Percentiles rank a stretch among this genome's conserved stretches.
Conservation (phyloP, 2,888 invertebrate species). For the Ceramica pisi region DNA sequence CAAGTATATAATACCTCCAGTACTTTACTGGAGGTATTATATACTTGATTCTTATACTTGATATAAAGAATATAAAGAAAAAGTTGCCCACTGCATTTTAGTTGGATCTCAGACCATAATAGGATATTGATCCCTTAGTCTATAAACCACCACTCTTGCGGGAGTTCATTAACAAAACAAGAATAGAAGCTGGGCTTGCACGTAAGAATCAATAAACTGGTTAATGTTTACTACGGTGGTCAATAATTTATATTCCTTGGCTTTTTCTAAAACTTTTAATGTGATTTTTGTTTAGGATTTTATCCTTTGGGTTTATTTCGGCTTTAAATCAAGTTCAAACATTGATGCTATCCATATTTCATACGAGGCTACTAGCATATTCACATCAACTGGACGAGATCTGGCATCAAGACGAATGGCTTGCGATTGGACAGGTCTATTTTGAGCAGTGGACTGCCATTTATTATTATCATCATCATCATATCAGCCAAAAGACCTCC, state of each 20-base stretch:
- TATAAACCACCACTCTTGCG: not conserved
- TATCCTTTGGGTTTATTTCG: too few relatives aligned
- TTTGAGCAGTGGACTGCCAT: not conserved
- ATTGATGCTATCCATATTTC: not conserved
- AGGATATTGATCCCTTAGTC: constrained; percentile 14
- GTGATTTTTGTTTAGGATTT: not conserved
- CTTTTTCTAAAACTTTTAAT: too few relatives aligned
- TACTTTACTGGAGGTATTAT: too few relatives aligned
- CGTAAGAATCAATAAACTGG: not conserved
- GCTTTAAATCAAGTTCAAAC: not conserved
- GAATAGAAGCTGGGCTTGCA: not conserved
- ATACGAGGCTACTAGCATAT: not conserved
- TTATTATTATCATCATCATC: too few relatives aligned
- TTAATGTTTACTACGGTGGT: not conserved
- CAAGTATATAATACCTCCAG: too few relatives aligned
- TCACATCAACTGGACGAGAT: not conserved
- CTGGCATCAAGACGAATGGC: not conserved
- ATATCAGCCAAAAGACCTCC: too few relatives aligned
- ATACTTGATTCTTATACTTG: too few relatives aligned
- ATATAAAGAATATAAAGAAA: constrained; percentile 11
- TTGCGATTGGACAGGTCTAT: not conserved
- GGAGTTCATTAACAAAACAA: not conserved
- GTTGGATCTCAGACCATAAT: constrained; percentile 9
- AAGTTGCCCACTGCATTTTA: not conserved
- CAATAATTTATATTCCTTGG: not conserved